Evolutionary conservation across 2,113 vertebrate species (phyloP), one percentile per base, ranked within the genome.

Genomic region (Oriolus oriolus): DNA sequence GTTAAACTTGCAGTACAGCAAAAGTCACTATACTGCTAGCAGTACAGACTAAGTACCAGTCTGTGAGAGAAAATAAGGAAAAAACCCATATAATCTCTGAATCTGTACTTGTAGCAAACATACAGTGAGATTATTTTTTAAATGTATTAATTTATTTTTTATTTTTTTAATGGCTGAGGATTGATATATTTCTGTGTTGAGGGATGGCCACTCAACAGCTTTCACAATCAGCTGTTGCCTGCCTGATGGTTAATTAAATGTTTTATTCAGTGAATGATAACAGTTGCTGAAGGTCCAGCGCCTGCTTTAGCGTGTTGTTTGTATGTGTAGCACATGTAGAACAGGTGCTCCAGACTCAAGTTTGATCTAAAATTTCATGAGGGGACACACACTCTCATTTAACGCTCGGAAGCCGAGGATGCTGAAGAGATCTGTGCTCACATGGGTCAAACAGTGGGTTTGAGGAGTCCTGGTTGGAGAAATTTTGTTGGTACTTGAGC

Each of bases 311-410:
- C 11, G 9, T 50, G 21, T 76, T 76, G 31, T 4, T 16, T 54
- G 24, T 64, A 10, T 52, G 33, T 60, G 33, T 47, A n/a, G 16
- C 15, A 30, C 13, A 4, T 56, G 24, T 14, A 12, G 47, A 82
- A 8, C 13, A 41, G 30, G 9, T 53, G 23, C 21, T 84, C 23
- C 10, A 33, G 20, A 5, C 47, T 65, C 7, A 41, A 19, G 11
- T 30, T 71, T 37, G 10, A 44, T 49, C 20, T 71, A 56, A 44
- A 76, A 45, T 39, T 45, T 35, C 7, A 1, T 24, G 30, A 27
- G 5, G 56, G 37, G 6, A 2, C 7, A 14, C 11, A n/a, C 0
- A 0, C 4, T 50, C 4, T 54, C 15, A 19, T 37, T 9, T 60
- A 42, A 42, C 3, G 2, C 33, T 49, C 56, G 52, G 30, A 84